Base-by-base conservation (phyloP, 2,797 vertebrate species). In the Eospalax fontanierii region DNA sequence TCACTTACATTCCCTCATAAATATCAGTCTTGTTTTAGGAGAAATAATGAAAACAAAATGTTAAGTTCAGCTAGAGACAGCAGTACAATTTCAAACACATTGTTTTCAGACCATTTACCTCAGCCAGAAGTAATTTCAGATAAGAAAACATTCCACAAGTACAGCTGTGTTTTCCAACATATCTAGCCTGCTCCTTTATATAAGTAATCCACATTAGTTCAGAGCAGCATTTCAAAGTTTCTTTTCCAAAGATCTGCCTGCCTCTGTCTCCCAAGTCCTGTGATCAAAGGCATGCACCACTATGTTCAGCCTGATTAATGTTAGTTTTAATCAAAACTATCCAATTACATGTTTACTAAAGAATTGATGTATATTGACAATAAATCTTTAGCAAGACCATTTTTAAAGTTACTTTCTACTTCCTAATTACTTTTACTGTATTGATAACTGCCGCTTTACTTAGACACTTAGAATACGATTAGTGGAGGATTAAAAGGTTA, bases 351-450 rank as follows among this genome's bases (percentile, higher is more conserved):
- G 26, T 18, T 90, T 82, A 82, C 1, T 68, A 59, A 87, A 71
- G 19, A 84, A 66, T 38, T 71, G 78, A 46, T 11, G 3, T 1
- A 8, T 46, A 63, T 73, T 54, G 78, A 94, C 90, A 93, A 68
- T 46, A 85, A 93, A 78, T 81, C 40, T 66, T 90, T 10, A 38
- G 18, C 4, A 12, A 76, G 66, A 30, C 14, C 50, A 12, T 40
- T 75, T 63, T 91, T 83, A 24, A 87, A 80, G 68, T 54, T 30
- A 66, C 24, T 21, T 1, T 88, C 33, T 66, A 30, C 11, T 74
- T 28, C 63, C 78, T 94, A 81, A 92, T 78, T 66, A 76, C 30
- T 85, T 87, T 95, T 87, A 30, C 12, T 85, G 8, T 73, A 6
- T 19, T 59, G 61, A 80, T 63, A 94, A 91, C 43, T 80, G 24